phyloP scores from a whole-genome alignment of 2,888 invertebrate species.

The Mimumesa dahlbomi region DNA sequence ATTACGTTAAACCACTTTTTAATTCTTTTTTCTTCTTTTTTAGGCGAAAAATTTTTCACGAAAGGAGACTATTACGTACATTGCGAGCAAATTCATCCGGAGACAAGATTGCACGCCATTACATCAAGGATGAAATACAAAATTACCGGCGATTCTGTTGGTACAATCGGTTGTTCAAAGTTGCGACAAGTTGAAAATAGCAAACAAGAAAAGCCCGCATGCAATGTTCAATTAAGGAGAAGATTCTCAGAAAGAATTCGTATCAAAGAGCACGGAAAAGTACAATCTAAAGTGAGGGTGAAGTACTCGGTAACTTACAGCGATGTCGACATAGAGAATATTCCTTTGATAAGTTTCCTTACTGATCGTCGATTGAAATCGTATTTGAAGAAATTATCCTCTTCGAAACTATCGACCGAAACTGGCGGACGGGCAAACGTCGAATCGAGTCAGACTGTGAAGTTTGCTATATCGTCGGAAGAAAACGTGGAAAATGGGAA shows the following conservation, averaged over 20 bases:
- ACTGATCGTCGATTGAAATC: conserved; percentile 6
- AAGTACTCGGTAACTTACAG: conserved; percentile 15
- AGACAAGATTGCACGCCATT: conserved; percentile 5
- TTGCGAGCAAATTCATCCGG: conserved; percentile 59
- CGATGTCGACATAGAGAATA: conserved; percentile 19
- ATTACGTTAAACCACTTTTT: too few relatives aligned
- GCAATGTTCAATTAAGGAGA: neutral
- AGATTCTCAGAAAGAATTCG: neutral
- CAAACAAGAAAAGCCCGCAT: neutral
- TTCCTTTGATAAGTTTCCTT: conserved; percentile 36
- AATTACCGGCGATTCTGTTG: conserved; percentile 19
- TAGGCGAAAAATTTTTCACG: conserved; percentile 41
- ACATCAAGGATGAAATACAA: conserved; percentile 52
- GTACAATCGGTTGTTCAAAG: neutral
- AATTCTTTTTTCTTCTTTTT: too few relatives aligned
- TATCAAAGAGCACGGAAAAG: fast-evolving
- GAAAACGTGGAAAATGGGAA: neutral
- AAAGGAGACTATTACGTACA: conserved; percentile 69
- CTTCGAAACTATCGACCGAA: neutral
- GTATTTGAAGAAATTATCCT: neutral
- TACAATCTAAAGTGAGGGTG: neutral
- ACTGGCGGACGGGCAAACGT: neutral
- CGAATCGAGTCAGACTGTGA: too few relatives aligned
- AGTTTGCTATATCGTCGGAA: neutral
- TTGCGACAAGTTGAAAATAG: neutral